phyloP scores from a whole-genome alignment of 1,140 invertebrate species.

The Heliothis subflexa region DNA sequence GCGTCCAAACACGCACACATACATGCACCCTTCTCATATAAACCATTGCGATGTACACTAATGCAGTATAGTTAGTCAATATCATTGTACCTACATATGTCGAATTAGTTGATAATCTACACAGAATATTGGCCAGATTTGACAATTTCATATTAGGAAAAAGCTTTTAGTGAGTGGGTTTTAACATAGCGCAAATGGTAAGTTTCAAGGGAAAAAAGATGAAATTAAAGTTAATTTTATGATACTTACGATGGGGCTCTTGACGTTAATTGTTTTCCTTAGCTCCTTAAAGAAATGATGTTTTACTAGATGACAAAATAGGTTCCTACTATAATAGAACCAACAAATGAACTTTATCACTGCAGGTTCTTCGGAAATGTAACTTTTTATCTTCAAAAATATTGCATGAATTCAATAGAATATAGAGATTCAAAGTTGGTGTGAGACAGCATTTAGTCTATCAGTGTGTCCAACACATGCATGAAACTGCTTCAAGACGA shows the following conservation, averaged over 20 bases:
- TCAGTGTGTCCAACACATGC: constrained; percentile 54
- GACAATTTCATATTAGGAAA: not conserved
- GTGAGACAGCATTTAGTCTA: constrained; percentile 56
- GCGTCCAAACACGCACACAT: constrained; percentile 59
- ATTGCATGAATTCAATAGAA: constrained; percentile 5
- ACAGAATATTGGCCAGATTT: not conserved
- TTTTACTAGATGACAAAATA: too few species aligned
- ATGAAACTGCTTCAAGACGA: constrained; percentile 56
- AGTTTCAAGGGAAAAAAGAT: too few species aligned
- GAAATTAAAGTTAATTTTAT: too few species aligned
- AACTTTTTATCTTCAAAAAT: not conserved
- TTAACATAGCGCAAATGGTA: not conserved
- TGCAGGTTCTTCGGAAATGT: not conserved
- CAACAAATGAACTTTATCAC: too few species aligned
- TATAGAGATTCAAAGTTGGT: constrained; percentile 25
- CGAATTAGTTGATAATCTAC: constrained; percentile 4
- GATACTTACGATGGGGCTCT: not conserved
- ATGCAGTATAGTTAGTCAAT: constrained; percentile 11
- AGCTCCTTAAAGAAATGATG: not conserved
- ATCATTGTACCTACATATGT: constrained; percentile 14
- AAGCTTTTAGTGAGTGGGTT: not conserved
- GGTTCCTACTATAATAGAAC: too few species aligned
- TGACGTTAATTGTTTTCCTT: not conserved
- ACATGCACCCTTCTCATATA: constrained; percentile 24
- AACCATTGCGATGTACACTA: constrained; percentile 28